A percentile compares a stretch with the other conserved stretches of the same genome.
Conservation (phyloP, 2,113 vertebrate genomes). For the Hippolais icterina region DNA sequence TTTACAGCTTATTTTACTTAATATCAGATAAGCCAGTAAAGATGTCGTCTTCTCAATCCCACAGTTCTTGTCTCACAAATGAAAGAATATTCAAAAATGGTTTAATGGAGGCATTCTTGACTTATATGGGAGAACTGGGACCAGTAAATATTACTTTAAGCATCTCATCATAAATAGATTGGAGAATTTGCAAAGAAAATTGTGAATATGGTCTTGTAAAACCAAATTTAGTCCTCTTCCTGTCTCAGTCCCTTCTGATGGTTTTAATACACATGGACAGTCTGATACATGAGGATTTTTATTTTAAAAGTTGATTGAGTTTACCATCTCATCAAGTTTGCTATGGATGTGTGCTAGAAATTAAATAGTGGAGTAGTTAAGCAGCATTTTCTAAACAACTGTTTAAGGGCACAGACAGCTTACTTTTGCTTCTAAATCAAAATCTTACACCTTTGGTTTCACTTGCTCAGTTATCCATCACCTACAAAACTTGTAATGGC, state of each 20-base stretch:
- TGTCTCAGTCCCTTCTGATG: not conserved
- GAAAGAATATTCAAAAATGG: not conserved
- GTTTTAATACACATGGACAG: not conserved
- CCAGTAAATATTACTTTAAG: not conserved
- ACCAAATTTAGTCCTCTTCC: not conserved
- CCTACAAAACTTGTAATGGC: not conserved
- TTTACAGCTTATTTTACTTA: not conserved
- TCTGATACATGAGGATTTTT: not conserved
- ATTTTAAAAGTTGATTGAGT: not conserved
- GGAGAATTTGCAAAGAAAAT: not conserved
- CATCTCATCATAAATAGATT: not conserved
- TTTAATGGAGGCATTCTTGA: not conserved
- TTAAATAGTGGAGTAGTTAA: not conserved
- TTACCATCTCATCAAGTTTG: not conserved
- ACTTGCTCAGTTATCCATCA: not conserved
- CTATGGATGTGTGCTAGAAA: not conserved
- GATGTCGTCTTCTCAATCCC: not conserved
- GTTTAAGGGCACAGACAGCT: not conserved
- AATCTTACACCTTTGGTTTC: not conserved
- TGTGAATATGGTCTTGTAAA: not conserved
- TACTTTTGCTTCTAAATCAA: not conserved
- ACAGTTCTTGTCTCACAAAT: not conserved
- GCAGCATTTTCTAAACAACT: not conserved
- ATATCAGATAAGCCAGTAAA: not conserved
- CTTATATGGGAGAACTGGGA: not conserved